Conservation (phyloP, 2,113 vertebrate genomes). For the Talpa occidentalis region DNA sequence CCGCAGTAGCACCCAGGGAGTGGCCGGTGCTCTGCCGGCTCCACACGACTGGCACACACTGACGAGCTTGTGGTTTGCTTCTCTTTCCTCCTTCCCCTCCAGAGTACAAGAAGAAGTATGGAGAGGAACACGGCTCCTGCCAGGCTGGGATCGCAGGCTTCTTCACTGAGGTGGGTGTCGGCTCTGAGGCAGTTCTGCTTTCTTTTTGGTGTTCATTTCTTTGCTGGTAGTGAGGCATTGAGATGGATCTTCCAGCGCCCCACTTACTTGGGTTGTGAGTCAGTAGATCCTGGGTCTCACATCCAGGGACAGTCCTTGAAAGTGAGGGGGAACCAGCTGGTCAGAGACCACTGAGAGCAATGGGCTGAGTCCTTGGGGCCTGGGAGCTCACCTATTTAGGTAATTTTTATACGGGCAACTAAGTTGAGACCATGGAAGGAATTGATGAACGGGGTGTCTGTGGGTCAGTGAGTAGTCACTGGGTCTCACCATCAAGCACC, state of each 20-base stretch:
- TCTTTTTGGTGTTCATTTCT: background rate
- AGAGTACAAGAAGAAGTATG: conserved; percentile 99
- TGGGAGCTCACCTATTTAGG: background rate
- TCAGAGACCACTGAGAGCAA: background rate
- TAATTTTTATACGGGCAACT: background rate
- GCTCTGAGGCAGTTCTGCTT: fast-evolving
- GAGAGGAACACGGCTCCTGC: conserved; percentile 98
- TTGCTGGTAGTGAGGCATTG: background rate
- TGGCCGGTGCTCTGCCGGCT: background rate
- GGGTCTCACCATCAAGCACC: background rate
- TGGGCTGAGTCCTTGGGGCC: background rate
- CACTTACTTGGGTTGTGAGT: fast-evolving
- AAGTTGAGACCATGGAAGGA: background rate
- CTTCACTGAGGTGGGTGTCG: conserved; percentile 94
- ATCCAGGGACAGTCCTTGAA: background rate
- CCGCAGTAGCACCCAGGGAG: fast-evolving
- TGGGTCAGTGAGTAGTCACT: background rate
- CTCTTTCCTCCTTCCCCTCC: conserved; percentile 74
- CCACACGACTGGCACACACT: conserved; percentile 55
- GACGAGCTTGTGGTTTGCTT: conserved; percentile 83
- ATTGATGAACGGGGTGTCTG: too few species aligned
- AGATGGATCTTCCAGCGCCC: background rate
- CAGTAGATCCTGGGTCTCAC: background rate
- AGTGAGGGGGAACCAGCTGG: background rate
- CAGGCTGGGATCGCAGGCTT: conserved; percentile 97